phyloP scores from a whole-genome alignment of 2,888 invertebrate species.

The Lasioglossum leucozonium region DNA sequence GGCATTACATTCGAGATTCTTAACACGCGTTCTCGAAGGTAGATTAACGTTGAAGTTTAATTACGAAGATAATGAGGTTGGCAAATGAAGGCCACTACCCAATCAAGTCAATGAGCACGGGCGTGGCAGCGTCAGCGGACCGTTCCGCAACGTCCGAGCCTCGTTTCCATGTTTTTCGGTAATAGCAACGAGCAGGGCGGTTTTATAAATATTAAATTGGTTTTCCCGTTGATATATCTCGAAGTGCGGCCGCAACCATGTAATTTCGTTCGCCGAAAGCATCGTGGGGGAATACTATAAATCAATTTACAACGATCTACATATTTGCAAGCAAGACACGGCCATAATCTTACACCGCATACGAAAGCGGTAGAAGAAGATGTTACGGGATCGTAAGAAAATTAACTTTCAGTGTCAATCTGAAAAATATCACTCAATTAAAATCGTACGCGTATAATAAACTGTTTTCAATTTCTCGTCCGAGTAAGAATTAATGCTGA shows the following conservation, averaged over 20 bases:
- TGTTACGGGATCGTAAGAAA: not conserved
- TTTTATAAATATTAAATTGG: conserved; percentile 32
- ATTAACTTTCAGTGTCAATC: not conserved
- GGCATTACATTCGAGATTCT: conserved; percentile 4
- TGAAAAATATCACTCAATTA: not conserved
- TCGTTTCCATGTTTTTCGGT: conserved; percentile 13
- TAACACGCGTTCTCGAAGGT: not conserved
- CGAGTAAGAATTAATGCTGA: too few species aligned
- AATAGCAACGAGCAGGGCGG: conserved; percentile 15
- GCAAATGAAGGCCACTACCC: conserved; percentile 29
- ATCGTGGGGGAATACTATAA: conserved; percentile 25
- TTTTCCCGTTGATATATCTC: not conserved
- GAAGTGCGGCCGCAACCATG: not conserved
- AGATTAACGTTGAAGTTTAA: conserved; percentile 38
- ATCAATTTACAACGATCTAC: conserved; percentile 33
- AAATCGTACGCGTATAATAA: not conserved
- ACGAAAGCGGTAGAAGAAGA: not conserved
- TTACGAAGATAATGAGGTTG: conserved; percentile 42
- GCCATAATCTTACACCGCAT: not conserved
- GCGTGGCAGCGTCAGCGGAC: conserved; percentile 19
- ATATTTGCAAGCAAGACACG: not conserved
- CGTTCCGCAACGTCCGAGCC: conserved; percentile 15
- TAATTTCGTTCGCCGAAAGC: conserved; percentile 30
- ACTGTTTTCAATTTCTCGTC: too few species aligned
- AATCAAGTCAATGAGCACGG: conserved; percentile 32